Percentiles rank a stretch among this genome's conserved stretches.
Evolutionary conservation across 2,113 vertebrate genomes (phyloP).

Genomic region (Gymnogyps californianus): DNA sequence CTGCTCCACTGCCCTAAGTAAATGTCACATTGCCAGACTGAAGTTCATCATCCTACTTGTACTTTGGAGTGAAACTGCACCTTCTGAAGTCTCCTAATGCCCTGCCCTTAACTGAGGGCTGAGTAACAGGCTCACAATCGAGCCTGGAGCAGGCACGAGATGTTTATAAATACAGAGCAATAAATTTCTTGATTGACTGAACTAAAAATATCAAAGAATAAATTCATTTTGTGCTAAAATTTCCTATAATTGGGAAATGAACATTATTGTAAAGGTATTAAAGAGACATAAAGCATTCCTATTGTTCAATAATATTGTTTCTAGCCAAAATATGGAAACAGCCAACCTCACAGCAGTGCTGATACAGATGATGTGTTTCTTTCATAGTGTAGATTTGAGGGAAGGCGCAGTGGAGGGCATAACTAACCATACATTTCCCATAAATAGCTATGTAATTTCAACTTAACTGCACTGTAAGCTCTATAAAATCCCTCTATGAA

Average conservation of each 20-base stretch:
- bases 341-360: neutral
- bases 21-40: neutral
- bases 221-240: neutral
- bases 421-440: constrained; percentile 7
- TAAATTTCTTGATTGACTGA: neutral
- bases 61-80: neutral
- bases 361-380: neutral
- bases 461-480: neutral
- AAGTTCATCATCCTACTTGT: neutral
- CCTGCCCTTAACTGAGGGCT: neutral
- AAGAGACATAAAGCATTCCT: neutral
- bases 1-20: neutral
- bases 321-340: neutral
- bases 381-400: neutral
- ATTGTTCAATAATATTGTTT: neutral
- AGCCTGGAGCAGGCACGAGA: neutral
- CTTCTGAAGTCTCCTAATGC: neutral
- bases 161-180: neutral
- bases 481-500: neutral
- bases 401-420: neutral
- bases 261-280: neutral
- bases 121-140: neutral
- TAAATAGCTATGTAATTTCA: constrained; percentile 50
- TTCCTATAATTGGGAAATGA: neutral
- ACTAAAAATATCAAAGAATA: neutral